Evolutionary conservation across 2,888 invertebrate species (phyloP).

Genomic region (Cryptosula pallasiana): DNA sequence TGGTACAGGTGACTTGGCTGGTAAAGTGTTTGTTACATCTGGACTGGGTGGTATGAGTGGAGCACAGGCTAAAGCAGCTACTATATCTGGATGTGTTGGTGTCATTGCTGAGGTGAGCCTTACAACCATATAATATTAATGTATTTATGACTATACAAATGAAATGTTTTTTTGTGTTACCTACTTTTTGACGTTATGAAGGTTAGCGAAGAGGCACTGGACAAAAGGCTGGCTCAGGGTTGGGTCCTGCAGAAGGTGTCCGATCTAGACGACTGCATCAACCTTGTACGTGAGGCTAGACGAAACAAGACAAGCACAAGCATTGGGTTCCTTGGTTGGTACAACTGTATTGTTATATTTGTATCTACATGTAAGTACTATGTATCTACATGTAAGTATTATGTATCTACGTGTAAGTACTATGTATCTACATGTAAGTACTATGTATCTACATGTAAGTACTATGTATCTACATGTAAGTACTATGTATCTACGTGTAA

Average conservation of each 20-base stretch:
- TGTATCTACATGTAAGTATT: background rate
- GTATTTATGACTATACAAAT: too few relatives aligned
- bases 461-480: background rate
- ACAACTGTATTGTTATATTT: too few relatives aligned
- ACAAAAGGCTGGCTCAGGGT: constrained; percentile 60
- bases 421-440: background rate
- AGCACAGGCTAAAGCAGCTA: constrained; percentile 63
- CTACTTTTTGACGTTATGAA: too few relatives aligned
- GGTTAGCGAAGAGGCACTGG: constrained; percentile 56
- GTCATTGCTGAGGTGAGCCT: constrained; percentile 60
- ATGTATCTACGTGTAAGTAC: background rate
- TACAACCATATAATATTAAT: too few relatives aligned
- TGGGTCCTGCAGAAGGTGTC: constrained; percentile 58
- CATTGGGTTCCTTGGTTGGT: constrained; percentile 58
- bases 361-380: background rate
- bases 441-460: background rate
- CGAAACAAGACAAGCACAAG: constrained; percentile 52
- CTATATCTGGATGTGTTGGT: constrained; percentile 61
- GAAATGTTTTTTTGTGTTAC: too few relatives aligned
- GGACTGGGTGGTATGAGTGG: constrained; percentile 64
- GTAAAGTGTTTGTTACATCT: constrained; percentile 59
- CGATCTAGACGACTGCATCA: constrained; percentile 55
- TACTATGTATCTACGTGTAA: background rate
- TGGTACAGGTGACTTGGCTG: constrained; percentile 54
- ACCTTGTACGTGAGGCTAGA: constrained; percentile 47